phyloP scores from a whole-genome alignment of 2,797 vertebrate genomes.

The Platalea minor region DNA sequence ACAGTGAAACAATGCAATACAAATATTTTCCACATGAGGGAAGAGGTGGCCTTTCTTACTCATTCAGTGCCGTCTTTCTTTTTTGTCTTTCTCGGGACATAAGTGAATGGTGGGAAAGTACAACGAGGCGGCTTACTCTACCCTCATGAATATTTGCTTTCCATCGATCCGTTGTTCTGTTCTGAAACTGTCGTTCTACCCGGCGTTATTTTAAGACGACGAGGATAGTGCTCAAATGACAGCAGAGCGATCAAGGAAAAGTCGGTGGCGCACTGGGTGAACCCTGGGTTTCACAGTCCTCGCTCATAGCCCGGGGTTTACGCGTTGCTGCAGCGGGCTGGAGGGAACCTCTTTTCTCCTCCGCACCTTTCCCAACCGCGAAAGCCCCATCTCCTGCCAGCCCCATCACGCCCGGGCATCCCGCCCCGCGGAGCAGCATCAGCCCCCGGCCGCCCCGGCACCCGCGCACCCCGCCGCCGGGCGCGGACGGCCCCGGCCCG shows the following conservation, averaged over 20 bases:
- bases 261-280: not conserved
- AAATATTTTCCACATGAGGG: conserved; percentile 60
- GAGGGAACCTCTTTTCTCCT: not conserved
- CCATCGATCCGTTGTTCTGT: not conserved
- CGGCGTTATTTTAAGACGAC: conserved; percentile 30
- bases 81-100: not conserved
- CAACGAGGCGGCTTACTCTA: not conserved
- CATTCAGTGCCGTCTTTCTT: not conserved
- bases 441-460: not conserved
- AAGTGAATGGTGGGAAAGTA: not conserved
- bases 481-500: not conserved
- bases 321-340: not conserved
- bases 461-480: not conserved
- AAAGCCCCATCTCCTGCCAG: not conserved
- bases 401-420: not conserved
- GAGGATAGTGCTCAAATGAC: not conserved
- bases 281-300: not conserved
- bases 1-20: conserved; percentile 43
- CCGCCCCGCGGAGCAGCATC: not conserved
- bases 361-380: not conserved
- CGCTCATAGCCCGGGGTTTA: not conserved
- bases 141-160: conserved; percentile 23
- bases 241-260: not conserved
- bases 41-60: conserved; percentile 35
- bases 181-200: not conserved